Evolutionary conservation across 2,888 invertebrate genomes (phyloP).

Genomic region (Platynereis dumerilii): DNA sequence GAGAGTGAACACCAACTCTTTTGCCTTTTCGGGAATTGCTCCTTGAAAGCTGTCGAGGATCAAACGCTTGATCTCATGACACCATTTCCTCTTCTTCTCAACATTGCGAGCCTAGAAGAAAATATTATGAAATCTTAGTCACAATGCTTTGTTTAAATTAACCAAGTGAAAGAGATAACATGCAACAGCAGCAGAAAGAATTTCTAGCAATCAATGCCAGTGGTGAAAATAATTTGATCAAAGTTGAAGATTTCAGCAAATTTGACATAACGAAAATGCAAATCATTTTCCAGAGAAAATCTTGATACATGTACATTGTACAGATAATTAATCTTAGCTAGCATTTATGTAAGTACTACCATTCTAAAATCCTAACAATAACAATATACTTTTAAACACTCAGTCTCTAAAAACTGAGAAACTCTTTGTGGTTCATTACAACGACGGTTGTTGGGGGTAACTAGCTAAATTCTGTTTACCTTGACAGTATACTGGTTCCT

Average conservation of each 20-base stretch:
- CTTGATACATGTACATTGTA: too few relatives aligned
- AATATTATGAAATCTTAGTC: neutral
- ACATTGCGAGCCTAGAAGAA: constrained; percentile 74
- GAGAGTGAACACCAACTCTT: constrained; percentile 87
- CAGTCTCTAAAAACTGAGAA: neutral
- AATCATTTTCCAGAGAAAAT: too few relatives aligned
- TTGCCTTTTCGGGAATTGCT: constrained; percentile 92
- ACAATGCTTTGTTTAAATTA: neutral
- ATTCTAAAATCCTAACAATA: too few relatives aligned
- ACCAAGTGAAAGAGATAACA: neutral
- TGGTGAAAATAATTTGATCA: too few relatives aligned
- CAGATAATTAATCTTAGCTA: too few relatives aligned
- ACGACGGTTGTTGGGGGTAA: neutral
- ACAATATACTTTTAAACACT: neutral
- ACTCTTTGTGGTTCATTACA: neutral
- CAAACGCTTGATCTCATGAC: constrained; percentile 80
- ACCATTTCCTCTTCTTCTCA: constrained; percentile 87
- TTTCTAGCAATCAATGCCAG: neutral
- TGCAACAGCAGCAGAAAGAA: neutral
- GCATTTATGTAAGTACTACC: too few relatives aligned
- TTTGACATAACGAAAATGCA: too few relatives aligned
- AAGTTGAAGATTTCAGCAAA: too few relatives aligned
- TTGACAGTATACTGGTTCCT: constrained; percentile 87
- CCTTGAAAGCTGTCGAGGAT: constrained; percentile 93
- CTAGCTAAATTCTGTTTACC: too few relatives aligned